Conservation (phyloP, 1,140 invertebrate species). For the Drosophila truncata region DNA sequence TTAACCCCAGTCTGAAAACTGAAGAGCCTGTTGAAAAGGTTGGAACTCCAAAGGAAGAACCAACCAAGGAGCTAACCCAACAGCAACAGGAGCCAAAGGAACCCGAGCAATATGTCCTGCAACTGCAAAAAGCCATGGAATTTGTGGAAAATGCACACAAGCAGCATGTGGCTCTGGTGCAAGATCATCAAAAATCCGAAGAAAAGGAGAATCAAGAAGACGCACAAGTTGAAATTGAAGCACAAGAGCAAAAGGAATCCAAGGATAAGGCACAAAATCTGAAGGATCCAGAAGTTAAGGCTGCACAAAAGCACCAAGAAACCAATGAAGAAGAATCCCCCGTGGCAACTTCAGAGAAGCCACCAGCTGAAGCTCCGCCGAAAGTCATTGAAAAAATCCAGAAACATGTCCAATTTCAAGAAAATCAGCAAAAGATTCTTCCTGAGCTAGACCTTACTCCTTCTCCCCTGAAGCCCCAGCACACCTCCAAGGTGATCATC, state of each 20-base stretch:
- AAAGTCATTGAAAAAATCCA: not conserved
- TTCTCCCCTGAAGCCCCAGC: constrained; percentile 27
- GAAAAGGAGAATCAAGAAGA: not conserved
- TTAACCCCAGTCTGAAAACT: not conserved
- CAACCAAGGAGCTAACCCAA: not conserved
- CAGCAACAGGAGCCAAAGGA: constrained; percentile 3
- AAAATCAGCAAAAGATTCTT: not conserved
- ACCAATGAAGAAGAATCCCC: not conserved
- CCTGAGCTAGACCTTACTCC: not conserved
- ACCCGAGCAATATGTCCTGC: constrained; percentile 11
- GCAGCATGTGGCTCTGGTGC: constrained; percentile 11
- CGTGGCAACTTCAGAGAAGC: not conserved
- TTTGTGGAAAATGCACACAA: constrained; percentile 31
- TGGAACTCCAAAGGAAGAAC: not conserved
- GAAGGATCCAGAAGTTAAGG: not conserved
- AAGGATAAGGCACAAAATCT: not conserved
- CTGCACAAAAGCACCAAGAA: not conserved
- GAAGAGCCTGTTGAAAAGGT: not conserved
- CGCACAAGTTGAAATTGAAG: not conserved
- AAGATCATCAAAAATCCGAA: not conserved
- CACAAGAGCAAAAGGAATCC: not conserved
- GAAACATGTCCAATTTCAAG: not conserved
- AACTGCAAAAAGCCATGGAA: constrained; percentile 24
- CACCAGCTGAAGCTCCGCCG: not conserved
- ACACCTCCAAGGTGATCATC: constrained; percentile 73